Evolutionary conservation across 2,113 vertebrate species (phyloP), one percentile per base, ranked within the genome.

Genomic region (Pangasianodon hypophthalmus): DNA sequence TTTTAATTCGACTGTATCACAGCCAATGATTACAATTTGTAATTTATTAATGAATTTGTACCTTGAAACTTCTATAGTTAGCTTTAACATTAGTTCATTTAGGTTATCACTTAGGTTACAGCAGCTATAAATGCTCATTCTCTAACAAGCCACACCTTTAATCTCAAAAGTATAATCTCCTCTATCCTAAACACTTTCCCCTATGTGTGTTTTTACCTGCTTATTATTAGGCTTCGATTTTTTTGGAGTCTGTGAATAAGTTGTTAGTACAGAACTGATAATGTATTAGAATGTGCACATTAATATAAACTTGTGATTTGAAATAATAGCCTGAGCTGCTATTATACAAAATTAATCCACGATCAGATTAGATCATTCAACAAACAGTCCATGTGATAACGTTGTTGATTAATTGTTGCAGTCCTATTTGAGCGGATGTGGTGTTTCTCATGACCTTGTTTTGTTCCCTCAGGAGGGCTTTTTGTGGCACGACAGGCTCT

Each of bases 401-500:
- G 7, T 46, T 48, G 26, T 26, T 19, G 29, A 54, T 54, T 82
- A 50, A 54, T 82, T 32, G 4, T 32, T 32, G 13, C 14, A 58
- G 8, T 4, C 0, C 44, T 44, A 3, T 18, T 52, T 44, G 0
- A 44, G 64, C n/a, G 21, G 10, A 46, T 48, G 32, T 18, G 46
- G 44, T 32, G 37, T 9, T 86, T 88, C 6, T 58, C 29, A 89
- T 69, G 50, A 77, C 14, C 1, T 54, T 75, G 29, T 80, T 67
- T 84, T 87, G 46, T 94, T 58, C 60, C 3, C 24, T 46, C 92
- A 99, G 98, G 96, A 90, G 96, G 93, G 50, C 93, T 98, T 58
- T 99, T 97, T 93, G 97, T 99, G 84, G 96, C 96, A 88, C 95
- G 97, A 86, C 98, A 99, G 95, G 97, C 98, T 83, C 92, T 99